Evolutionary conservation across 2,888 invertebrate genomes (phyloP).

Genomic region (Drosophila monieri): DNA sequence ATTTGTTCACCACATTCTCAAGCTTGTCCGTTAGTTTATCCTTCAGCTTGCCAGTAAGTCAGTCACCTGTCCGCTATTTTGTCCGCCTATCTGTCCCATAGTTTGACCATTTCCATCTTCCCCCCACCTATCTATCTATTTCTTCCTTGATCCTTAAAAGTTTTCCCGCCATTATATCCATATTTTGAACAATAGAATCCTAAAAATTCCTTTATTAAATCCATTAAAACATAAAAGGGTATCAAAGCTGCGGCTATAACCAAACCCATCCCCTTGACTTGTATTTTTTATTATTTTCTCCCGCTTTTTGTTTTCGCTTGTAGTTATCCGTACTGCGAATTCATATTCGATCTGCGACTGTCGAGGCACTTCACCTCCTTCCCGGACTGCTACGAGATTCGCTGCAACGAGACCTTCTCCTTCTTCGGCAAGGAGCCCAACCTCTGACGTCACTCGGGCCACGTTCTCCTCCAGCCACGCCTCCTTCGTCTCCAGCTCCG

Average conservation of each 20-base stretch:
- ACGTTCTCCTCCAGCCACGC: constrained; percentile 24
- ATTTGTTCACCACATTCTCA: too few relatives aligned
- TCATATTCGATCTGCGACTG: constrained; percentile 81
- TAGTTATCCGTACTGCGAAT: constrained; percentile 82
- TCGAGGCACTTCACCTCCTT: constrained; percentile 82
- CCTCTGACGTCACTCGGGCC: constrained; percentile 8
- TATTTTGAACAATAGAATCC: too few relatives aligned
- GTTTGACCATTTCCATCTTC: too few relatives aligned
- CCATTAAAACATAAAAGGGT: not conserved
- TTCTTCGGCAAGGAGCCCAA: constrained; percentile 68
- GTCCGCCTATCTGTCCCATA: not conserved
- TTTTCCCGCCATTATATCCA: too few relatives aligned
- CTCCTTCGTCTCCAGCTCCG: not conserved
- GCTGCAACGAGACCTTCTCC: constrained; percentile 82
- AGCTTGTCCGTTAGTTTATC: too few relatives aligned
- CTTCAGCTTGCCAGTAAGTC: not conserved
- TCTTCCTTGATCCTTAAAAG: too few relatives aligned
- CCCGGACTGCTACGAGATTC: constrained; percentile 81
- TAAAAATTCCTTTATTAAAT: too few relatives aligned
- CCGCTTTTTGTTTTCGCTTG: constrained; percentile 27
- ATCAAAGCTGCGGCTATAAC: not conserved
- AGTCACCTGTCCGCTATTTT: too few relatives aligned
- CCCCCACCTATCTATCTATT: too few relatives aligned
- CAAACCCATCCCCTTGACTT: not conserved
- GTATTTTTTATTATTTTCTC: constrained; percentile 5